phyloP scores from a whole-genome alignment of 2,797 vertebrate species.

The Percopsis omiscomaycus region DNA sequence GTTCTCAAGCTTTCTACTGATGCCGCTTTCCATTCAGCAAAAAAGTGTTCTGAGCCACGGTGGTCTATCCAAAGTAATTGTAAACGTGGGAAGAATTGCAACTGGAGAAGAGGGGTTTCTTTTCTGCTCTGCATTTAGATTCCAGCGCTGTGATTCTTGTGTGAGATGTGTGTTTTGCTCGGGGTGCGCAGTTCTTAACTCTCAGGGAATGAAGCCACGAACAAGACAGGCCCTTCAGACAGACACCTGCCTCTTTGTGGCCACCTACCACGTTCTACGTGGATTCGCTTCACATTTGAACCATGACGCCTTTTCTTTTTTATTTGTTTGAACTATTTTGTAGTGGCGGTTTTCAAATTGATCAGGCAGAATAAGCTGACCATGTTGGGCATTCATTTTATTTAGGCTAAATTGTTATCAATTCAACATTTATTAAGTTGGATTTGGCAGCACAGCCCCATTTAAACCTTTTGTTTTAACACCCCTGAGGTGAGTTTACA shows the following conservation, averaged over 20 bases:
- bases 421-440: no score
- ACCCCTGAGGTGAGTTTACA: no score
- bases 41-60: conserved; percentile 70
- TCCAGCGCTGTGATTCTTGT: conserved; percentile 29
- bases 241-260: conserved; percentile 71
- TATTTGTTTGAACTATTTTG: conserved; percentile 17
- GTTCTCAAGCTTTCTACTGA: conserved; percentile 30
- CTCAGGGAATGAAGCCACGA: conserved; percentile 82
- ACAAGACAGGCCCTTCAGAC: conserved; percentile 66
- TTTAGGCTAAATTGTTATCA: neutral
- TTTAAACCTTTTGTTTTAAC: no score
- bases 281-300: conserved; percentile 44
- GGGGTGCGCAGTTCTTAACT: conserved; percentile 71
- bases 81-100: conserved; percentile 47
- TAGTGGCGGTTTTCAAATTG: conserved; percentile 39
- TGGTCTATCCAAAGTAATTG: conserved; percentile 66
- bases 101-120: conserved; percentile 35
- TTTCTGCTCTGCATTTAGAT: conserved; percentile 7
- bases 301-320: conserved; percentile 23
- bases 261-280: conserved; percentile 49
- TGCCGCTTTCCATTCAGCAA: conserved; percentile 63
- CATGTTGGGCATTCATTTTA: conserved; percentile 23
- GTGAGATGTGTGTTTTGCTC: conserved; percentile 57
- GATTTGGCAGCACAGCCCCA: no score
- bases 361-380: conserved; percentile 20